Evolutionary conservation across 2,113 vertebrate species (phyloP), one percentile per base, ranked within the genome.

Genomic region (Pogonocichla stellata): DNA sequence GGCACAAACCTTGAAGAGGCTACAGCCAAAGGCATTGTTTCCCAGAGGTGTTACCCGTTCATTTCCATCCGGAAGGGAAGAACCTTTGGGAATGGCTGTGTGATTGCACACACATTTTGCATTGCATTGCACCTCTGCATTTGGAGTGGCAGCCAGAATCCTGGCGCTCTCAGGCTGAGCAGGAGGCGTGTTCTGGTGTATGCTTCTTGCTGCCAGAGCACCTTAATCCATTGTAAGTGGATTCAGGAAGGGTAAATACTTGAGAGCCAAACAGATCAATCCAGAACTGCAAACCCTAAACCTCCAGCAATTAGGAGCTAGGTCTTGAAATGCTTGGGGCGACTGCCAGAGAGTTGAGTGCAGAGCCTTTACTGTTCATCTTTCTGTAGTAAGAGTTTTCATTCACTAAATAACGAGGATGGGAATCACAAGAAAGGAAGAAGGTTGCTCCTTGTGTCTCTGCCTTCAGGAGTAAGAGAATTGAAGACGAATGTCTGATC

Each of bases 81-180:
- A 83, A 56, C 65, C 71, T 62, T 16, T 0, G 3, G 80, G 77
- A 90, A 34, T 16, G 60, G 51, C 47, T 1, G 6, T 0, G 0
- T 2, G 2, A n/a, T n/a, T n/a, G n/a, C n/a, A n/a, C n/a, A n/a
- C n/a, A n/a, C n/a, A n/a, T n/a, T n/a, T n/a, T n/a, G n/a, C n/a
- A n/a, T n/a, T 54, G 50, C 26, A 2, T 38, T 69, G 71, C 79
- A 23, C 54, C 24, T 24, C 57, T 4, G 1, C 6, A 1, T 57
- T 62, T 86, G 58, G 40, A 60, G 57, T 3, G 1, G 22, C 24
- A 60, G 57, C 54, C 64, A n/a, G 67, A 25, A 19, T 48, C 36
- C 23, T 28, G 47, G 45, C 0, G 2, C 48, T 17, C n/a, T 78
- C 43, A 56, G 51, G 1, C 62, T 25, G 57, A 66, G 72, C 8